Base-by-base conservation (phyloP, 2,113 vertebrate species). In the Dromas ardeola region DNA sequence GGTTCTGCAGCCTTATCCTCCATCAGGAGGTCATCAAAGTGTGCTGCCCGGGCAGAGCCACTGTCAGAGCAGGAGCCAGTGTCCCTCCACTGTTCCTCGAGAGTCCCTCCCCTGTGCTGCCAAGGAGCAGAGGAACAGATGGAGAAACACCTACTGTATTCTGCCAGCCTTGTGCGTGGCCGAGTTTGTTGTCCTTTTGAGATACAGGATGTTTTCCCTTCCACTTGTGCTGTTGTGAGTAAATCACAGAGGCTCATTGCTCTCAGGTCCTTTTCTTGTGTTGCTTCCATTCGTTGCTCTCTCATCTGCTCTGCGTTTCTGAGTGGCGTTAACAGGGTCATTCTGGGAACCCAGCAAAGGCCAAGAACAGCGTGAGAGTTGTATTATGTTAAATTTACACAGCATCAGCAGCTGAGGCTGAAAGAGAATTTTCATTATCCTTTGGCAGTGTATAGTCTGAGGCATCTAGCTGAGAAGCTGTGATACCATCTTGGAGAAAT, bases 401-500 rank as follows among this genome's bases (percentile, higher is more conserved):
- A 71, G 36, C 67, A 53, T 73, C 71, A 81, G 74, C 53, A 88
- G 67, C 82, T 70, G 61, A 53, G 53, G 21, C 84, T 81, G 59
- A 78, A 83, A 69, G 30, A 80, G 81, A 92, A 50, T 76, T 96
- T 95, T 90, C 55, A 21, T 95, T 94, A 83, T 77, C 38, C 45
- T 36, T 63, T 70, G 77, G 43, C 27, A 79, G 45, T 50, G 22
- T 50, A 25, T 40, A 77, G 26, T 86, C 69, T 74, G n/a, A 81
- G 55, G n/a, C 59, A 74, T 84, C 59, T 95, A 83, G 59, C 63
- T 88, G 82, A 95, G 80, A 78, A 66, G 15, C 80, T 71, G 14
- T 55, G 59, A 83, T 95, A 83, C 25, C 16, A 59, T 81, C 59
- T 70, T 55, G 53, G 52, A 95, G 80, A 34, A 86, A 71, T 36